phyloP scores from a whole-genome alignment of 37 sponge, comb jelly and placozoan species.

The Theonella swinhoei region DNA sequence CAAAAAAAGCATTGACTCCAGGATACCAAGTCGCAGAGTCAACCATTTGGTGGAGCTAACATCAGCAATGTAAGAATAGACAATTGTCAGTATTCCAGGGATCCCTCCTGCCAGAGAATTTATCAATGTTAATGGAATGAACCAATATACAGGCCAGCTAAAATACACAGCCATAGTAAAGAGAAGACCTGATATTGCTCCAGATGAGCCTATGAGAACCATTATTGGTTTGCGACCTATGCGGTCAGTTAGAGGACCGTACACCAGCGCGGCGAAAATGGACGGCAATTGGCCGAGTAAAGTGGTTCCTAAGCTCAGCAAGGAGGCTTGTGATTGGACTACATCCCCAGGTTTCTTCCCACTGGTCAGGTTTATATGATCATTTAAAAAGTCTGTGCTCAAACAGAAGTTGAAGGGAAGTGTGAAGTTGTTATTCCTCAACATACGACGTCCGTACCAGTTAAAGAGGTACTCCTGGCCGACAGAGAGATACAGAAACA shows the following conservation, averaged over 20 bases:
- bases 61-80: slow-evolving; percentile 56
- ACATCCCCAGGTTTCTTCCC: not conserved
- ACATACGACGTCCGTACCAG: not conserved
- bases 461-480: slow-evolving; percentile 35
- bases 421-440: not conserved
- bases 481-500: not conserved
- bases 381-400: not conserved
- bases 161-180: slow-evolving; percentile 27
- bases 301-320: not conserved
- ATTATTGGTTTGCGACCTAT: slow-evolving; percentile 57
- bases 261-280: slow-evolving; percentile 28
- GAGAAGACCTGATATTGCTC: not conserved
- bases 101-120: slow-evolving; percentile 43
- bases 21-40: slow-evolving; percentile 44
- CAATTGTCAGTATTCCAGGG: slow-evolving; percentile 28
- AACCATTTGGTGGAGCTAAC: slow-evolving; percentile 53
- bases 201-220: slow-evolving; percentile 10
- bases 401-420: slow-evolving; percentile 8
- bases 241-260: slow-evolving; percentile 56
- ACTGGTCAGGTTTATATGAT: not conserved
- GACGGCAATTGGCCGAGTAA: slow-evolving; percentile 32
- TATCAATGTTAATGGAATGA: slow-evolving; percentile 22
- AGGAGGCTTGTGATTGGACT: not conserved
- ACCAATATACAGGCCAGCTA: slow-evolving; percentile 11
- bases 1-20: slow-evolving; percentile 16